Base-by-base conservation (phyloP, 2,888 invertebrate genomes). In the Cyclophora albipunctata region DNA sequence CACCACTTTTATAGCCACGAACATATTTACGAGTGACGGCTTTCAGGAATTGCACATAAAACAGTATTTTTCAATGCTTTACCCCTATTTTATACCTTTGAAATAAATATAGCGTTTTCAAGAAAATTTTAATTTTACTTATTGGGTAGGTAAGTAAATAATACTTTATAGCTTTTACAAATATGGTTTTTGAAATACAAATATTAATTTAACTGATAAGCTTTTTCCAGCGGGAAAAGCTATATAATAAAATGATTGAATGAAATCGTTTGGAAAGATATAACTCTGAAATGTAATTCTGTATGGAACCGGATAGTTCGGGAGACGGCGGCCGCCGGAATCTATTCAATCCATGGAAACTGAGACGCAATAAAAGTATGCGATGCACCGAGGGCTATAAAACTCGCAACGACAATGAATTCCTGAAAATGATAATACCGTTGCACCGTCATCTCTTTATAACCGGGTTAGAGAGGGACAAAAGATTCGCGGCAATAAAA, bases 361-460 rank as follows among this genome's bases (percentile, higher is more conserved):
- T 50, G 45, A 76, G 76, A 81, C 69, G 81, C 80, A 85, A 83
- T 87, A 87, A 87, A 87, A 86, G 86, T 87, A 87, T 88, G 84
- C 79, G 73, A 83, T 74, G 74, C 75, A 78, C 74, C 73, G 70
- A 74, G 69, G 75, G 71, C 71, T 81, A 81, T 86, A 87, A 88
- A 88, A 85, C 79, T 80, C 60, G 72, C 73, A 73, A 81, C 83
- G 84, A 85, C 87, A 84, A 85, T 88, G 87, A 86, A 87, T 88
- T 84, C 76, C 81, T 82, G 84, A 82, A 86, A 86, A 85, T 84
- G 84, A 84, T 83, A 79, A 81, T 82, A 72, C 75, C 66, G 66
- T 64, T 58, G 67, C 70, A 67, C 69, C 73, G 74, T 71, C 76
- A 71, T 80, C 83, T 78, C 81, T 77, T 81, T 83, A 78, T 70